Evolutionary conservation across 2,888 invertebrate species (phyloP).

Genomic region (Melinaea menophilus): DNA sequence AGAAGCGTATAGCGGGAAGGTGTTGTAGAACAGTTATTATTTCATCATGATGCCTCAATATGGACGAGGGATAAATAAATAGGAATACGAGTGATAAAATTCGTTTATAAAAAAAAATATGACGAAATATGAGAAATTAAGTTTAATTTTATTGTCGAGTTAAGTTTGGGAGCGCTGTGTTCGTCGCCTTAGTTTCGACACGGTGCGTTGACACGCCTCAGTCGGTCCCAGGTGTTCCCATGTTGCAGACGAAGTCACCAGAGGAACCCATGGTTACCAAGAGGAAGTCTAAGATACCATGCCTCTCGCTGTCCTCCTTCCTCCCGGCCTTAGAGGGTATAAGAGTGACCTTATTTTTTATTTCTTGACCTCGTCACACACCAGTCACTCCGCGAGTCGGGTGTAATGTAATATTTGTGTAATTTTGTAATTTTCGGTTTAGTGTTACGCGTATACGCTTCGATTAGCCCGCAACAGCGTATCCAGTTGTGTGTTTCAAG

Average conservation of each 20-base stretch:
- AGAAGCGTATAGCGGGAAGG: too few species aligned
- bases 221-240: slow-evolving; percentile 59
- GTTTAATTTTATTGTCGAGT: slow-evolving; percentile 18
- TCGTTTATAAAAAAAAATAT: not conserved
- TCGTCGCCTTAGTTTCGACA: slow-evolving; percentile 54
- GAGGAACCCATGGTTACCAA: slow-evolving; percentile 71
- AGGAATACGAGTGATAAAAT: too few species aligned
- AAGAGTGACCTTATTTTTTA: slow-evolving; percentile 55
- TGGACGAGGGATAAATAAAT: too few species aligned
- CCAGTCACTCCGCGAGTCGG: slow-evolving; percentile 74
- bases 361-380: slow-evolving; percentile 71
- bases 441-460: slow-evolving; percentile 40
- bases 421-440: slow-evolving; percentile 42
- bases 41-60: too few species aligned
- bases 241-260: slow-evolving; percentile 67
- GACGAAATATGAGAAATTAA: not conserved
- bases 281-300: slow-evolving; percentile 75
- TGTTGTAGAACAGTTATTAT: too few species aligned
- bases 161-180: slow-evolving; percentile 47
- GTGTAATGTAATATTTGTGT: slow-evolving; percentile 65
- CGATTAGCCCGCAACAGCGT: too few species aligned
- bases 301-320: slow-evolving; percentile 68
- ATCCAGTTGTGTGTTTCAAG: too few species aligned
- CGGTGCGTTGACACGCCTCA: slow-evolving; percentile 65
- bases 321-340: slow-evolving; percentile 74